phyloP scores from a whole-genome alignment of 2,113 vertebrate genomes.

The Ceyx margarethae region DNA sequence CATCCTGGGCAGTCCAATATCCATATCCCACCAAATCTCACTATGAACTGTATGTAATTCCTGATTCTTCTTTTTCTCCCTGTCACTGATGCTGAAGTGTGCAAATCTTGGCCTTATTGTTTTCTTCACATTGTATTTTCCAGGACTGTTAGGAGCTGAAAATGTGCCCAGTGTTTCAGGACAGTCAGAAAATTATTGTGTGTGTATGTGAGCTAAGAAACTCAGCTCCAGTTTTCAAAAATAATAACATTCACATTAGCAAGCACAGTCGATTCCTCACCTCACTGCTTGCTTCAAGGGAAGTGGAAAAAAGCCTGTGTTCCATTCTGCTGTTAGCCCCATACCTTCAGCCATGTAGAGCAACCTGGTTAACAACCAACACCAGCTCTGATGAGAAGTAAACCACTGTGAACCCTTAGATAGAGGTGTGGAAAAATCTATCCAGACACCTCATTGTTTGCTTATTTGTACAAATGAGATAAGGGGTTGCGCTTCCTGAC shows the following conservation, averaged over 20 bases:
- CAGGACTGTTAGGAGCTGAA: neutral
- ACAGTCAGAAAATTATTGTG: neutral
- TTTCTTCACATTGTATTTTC: conserved; percentile 14
- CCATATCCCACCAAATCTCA: neutral
- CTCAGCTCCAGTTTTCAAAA: neutral
- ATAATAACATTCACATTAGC: conserved; percentile 12
- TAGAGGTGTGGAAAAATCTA: neutral
- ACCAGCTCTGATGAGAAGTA: neutral
- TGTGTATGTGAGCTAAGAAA: neutral
- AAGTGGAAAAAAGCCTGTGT: neutral
- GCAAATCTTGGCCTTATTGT: neutral
- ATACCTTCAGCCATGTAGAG: neutral
- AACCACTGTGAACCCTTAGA: neutral
- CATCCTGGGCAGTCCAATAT: neutral
- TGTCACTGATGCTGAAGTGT: neutral
- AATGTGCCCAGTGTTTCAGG: neutral
- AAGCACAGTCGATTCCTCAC: conserved; percentile 8
- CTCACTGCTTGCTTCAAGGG: neutral
- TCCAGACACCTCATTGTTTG: neutral
- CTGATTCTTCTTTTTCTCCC: neutral
- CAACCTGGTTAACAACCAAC: neutral
- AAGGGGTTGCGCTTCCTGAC: neutral
- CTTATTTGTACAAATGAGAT: neutral
- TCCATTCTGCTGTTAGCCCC: neutral
- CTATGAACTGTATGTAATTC: neutral